Evolutionary conservation across 2,797 vertebrate genomes (phyloP).

Genomic region (Sternotherus odoratus): DNA sequence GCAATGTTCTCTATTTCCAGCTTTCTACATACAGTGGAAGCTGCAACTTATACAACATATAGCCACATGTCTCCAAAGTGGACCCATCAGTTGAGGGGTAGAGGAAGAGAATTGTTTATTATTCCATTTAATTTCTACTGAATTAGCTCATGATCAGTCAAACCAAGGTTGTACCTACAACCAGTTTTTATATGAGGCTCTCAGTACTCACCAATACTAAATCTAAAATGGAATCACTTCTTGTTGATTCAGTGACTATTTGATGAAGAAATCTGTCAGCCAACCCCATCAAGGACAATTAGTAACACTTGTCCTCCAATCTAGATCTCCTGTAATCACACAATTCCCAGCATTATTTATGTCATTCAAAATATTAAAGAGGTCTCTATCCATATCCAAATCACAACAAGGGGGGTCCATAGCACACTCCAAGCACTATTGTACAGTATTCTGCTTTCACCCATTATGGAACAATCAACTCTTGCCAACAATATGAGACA

Average conservation of each 20-base stretch:
- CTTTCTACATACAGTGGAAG: conserved; percentile 3
- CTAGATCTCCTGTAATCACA: neutral
- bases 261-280: too few relatives aligned
- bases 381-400: neutral
- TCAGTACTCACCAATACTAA: too few relatives aligned
- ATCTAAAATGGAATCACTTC: too few relatives aligned
- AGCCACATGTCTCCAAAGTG: neutral
- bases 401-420: neutral
- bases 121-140: too few relatives aligned
- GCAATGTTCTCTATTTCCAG: neutral
- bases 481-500: conserved; percentile 57
- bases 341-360: neutral
- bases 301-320: neutral
- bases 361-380: neutral
- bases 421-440: conserved; percentile 12
- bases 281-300: too few relatives aligned
- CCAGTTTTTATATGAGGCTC: too few relatives aligned
- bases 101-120: neutral
- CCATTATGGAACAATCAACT: conserved; percentile 67
- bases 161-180: too few relatives aligned
- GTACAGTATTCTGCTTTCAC: conserved; percentile 58
- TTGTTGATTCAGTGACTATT: too few relatives aligned
- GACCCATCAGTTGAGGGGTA: neutral
- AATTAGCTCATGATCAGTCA: too few relatives aligned
- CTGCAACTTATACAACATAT: conserved; percentile 9